Base-by-base conservation (phyloP, 2,797 vertebrate species). In the Notamacropus eugenii region DNA sequence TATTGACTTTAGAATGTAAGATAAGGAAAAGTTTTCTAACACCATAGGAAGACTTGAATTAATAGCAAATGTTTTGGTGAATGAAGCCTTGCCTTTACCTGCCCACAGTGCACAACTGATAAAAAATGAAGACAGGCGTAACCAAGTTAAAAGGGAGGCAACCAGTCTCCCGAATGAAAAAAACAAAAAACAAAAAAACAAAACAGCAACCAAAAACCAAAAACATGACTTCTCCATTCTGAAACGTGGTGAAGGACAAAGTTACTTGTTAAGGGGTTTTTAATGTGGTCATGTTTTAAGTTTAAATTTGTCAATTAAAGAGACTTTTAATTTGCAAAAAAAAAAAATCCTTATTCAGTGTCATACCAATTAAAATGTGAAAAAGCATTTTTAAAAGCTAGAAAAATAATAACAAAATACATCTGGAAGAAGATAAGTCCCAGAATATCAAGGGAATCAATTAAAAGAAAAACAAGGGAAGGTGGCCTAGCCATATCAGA, bases 1-100 rank as follows among this genome's bases (percentile, higher is more conserved):
- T 92, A 67, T 0, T 97, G 91, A 93, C 10, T 96, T 95, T 59
- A 92, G 96, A 96, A 62, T 90, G n/a, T 96, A 92, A 94, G 27
- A 62, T 92, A 92, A 92, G 94, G 55, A 96, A 93, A 94, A 92
- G 0, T 0, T 94, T 74, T 96, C 94, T 96, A 58, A 74, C 67
- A 74, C 67, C n/a, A 22, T 0, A 40, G 34, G 10, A 74, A 74
- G 16, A 40, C 67, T 3, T 74, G 67, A 74, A 40, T n/a, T 19
- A 74, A 74, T 8, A 74, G 16, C 34, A 74, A n/a, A 74, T 74
- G n/a, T 74, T 5, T 74, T 74, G 16, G 19, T 74, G 67, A 91
- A 58, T 28, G 0, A 95, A 95, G 62, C 74, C 92, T 87, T 29
- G 19, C 96, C 90, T 0, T 92, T 90, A 92, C 93, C 91, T 54